Conservation (phyloP, 1,140 invertebrate genomes). For the Augochlora pura region DNA sequence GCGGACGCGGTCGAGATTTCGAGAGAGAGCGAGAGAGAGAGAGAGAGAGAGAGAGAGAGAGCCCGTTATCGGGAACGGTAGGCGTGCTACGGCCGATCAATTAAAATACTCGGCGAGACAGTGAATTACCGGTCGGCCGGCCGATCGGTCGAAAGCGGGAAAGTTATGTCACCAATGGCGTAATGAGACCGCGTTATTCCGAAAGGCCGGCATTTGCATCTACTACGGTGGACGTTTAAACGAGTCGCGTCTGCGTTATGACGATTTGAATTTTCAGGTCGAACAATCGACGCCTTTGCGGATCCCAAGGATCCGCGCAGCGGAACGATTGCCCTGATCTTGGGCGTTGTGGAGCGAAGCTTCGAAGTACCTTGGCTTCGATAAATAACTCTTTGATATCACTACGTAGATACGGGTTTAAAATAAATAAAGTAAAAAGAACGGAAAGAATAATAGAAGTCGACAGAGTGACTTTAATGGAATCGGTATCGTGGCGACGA, state of each 20-base stretch:
- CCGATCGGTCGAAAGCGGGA: background rate
- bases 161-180: slow-evolving; percentile 47
- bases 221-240: slow-evolving; percentile 13
- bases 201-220: slow-evolving; percentile 9
- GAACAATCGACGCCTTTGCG: slow-evolving; percentile 7
- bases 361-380: too few species aligned
- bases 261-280: slow-evolving; percentile 26
- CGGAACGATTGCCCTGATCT: background rate
- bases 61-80: too few species aligned
- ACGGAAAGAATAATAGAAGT: too few species aligned
- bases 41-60: background rate
- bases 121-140: background rate
- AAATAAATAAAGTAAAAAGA: too few species aligned
- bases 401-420: too few species aligned
- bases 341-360: background rate
- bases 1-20: too few species aligned
- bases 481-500: too few species aligned
- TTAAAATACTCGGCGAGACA: background rate
- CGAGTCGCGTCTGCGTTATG: background rate
- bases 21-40: too few species aligned
- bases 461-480: too few species aligned
- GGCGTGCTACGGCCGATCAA: background rate
- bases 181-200: slow-evolving; percentile 36
- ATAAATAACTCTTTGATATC: too few species aligned
- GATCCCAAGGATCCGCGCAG: slow-evolving; percentile 15